Conservation (phyloP, 1,140 invertebrate species). For the Lepidurus couesii region DNA sequence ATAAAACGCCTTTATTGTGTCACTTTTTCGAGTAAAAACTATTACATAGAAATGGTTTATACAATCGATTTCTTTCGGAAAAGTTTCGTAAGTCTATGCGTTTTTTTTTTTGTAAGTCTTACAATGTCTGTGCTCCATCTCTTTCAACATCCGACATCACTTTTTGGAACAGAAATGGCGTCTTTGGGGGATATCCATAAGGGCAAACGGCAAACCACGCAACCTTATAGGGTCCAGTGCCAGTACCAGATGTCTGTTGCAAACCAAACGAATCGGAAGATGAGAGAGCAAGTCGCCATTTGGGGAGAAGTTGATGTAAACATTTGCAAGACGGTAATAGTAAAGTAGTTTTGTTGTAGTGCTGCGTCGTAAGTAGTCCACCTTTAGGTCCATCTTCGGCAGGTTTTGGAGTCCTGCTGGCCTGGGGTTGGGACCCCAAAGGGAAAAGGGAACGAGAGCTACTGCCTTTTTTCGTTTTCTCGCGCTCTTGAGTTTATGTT, state of each 20-base stretch:
- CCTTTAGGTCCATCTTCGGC: background rate
- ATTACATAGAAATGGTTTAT: no score
- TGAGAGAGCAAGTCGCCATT: background rate
- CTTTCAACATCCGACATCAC: background rate
- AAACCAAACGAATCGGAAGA: background rate
- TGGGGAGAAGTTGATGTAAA: background rate
- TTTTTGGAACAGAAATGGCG: background rate
- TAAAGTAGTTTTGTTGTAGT: background rate
- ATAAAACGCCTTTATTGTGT: no score
- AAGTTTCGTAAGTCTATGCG: no score
- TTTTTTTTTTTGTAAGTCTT: no score
- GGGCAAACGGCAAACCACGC: background rate
- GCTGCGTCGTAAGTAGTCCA: slow-evolving; percentile 10
- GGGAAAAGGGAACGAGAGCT: background rate
- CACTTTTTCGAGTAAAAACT: no score
- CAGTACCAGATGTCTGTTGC: background rate
- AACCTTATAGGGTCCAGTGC: background rate
- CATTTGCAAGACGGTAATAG: background rate
- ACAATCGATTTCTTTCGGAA: no score
- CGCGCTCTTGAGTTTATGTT: slow-evolving; percentile 19
- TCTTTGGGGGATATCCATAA: background rate
- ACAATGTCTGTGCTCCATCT: background rate
- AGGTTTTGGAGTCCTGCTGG: background rate
- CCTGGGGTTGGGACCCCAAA: background rate
- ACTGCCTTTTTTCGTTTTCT: background rate